Base-by-base conservation (phyloP, 2,888 invertebrate species). In the Limnephilus rhombicus region DNA sequence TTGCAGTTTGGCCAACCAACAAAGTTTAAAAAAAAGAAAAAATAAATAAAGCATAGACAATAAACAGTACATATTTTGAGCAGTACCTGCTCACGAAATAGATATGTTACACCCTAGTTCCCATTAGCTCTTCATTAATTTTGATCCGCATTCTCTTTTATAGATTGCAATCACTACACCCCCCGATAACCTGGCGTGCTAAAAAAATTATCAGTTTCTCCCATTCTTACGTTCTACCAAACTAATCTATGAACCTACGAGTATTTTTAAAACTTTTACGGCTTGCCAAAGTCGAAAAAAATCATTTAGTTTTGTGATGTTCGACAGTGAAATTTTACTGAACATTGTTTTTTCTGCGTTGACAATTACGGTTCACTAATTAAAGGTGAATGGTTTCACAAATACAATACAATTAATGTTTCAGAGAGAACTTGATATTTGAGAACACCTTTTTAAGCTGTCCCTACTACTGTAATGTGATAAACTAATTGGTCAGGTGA, bases 161-260 rank as follows among this genome's bases (percentile, higher is more conserved):
- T 89, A 82, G 80, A 41, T 68, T 82, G 83, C 90, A 92, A 91
- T 91, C 90, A 91, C 89, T 82, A 31, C 89, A 45, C 45, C 86
- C 41, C 88, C 80, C 31, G 49, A 53, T 90, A 91, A 89, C 91
- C 85, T 89, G 82, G 37, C 80, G 68, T 68, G 9, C 24, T n/a
- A n/a, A 68, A 68, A 49, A 68, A 68, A 24, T 9, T 68, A n/a
- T 9, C 4, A 68, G 24, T 68, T 68, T 24, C 24, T 68, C 7
- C 68, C 18, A 24, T 68, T 68, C 7, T 68, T 68, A 9, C 24
- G 7, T n/a, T 68, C 9, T 9, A 68, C 68, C 68, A 7, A 24
- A 24, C 1, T 68, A 9, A 68, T 2, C 68, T 24, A 24, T 9
- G 24, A 12, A 45, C 9, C 9, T 24, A 24, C n/a, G n/a, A n/a